A percentile compares a stretch with the other conserved stretches of the same genome.
These are phyloP conservation scores for Danio aesculapii DNA, from an alignment of 2,797 vertebrate genomes.

Conservation along the genomic window DNA sequence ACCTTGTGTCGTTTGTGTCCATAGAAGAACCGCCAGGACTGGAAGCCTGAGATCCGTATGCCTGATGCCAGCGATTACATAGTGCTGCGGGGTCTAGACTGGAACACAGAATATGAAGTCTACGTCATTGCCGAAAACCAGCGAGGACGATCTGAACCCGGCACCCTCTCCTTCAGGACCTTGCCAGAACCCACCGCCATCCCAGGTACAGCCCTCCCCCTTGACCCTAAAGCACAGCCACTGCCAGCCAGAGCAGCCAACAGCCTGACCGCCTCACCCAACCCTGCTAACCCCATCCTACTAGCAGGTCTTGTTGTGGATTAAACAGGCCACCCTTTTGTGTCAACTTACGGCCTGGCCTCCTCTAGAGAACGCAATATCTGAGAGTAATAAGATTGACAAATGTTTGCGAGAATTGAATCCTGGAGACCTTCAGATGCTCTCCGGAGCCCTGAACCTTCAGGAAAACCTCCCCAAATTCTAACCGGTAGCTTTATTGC, in stretches of 20 bases:
- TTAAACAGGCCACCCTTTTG: constrained; percentile 40
- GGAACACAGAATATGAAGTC: constrained; percentile 96
- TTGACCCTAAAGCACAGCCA: constrained; percentile 60
- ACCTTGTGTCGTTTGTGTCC: neutral
- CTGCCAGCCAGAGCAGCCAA: constrained; percentile 59
- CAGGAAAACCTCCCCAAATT: constrained; percentile 26
- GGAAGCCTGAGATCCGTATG: constrained; percentile 92
- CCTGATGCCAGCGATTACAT: constrained; percentile 85
- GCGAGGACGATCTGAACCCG: constrained; percentile 89
- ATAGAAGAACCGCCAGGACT: constrained; percentile 87
- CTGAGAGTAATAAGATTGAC: constrained; percentile 49
- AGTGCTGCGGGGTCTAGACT: constrained; percentile 88
- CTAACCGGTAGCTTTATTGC: constrained; percentile 49
- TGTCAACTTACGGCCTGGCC: constrained; percentile 46
- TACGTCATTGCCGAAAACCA: constrained; percentile 92
- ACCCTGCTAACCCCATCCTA: constrained; percentile 49
- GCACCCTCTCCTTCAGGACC: constrained; percentile 84
- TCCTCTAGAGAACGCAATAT: constrained; percentile 26
- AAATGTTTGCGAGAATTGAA: constrained; percentile 37
- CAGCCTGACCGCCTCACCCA: constrained; percentile 44
- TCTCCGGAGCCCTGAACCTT: constrained; percentile 52
- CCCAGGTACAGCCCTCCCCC: constrained; percentile 85
- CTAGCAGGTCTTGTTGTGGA: constrained; percentile 50
- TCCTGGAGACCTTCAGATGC: constrained; percentile 45
- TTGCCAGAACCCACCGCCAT: constrained; percentile 88